phyloP scores from a whole-genome alignment of 2,888 invertebrate species.

The Torymus texanus region DNA sequence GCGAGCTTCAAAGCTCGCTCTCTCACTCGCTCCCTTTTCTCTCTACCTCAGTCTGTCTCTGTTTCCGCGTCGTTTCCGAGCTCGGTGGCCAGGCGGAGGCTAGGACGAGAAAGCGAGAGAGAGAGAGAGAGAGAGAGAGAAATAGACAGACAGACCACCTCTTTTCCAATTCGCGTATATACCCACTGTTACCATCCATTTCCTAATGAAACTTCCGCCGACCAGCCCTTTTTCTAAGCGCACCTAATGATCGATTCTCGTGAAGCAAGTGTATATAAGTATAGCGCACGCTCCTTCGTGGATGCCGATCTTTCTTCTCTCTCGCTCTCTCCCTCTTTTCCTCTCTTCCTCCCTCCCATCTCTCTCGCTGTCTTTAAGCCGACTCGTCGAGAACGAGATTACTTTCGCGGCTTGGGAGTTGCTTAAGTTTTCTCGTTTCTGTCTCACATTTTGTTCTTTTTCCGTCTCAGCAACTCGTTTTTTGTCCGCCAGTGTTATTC shows the following conservation, averaged over 20 bases:
- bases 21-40: conserved; percentile 31
- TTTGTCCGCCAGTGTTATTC: not conserved
- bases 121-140: conserved; percentile 20
- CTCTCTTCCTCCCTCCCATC: not conserved
- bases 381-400: conserved; percentile 46
- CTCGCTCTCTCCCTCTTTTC: not conserved
- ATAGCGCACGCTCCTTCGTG: not conserved
- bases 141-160: conserved; percentile 59
- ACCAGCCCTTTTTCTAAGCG: conserved; percentile 69
- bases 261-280: conserved; percentile 1
- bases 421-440: conserved; percentile 25
- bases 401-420: conserved; percentile 33
- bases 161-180: conserved; percentile 69
- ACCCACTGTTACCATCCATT: conserved; percentile 72
- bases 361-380: conserved; percentile 17
- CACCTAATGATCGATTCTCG: conserved; percentile 66
- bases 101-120: conserved; percentile 25
- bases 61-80: conserved; percentile 59
- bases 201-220: conserved; percentile 70
- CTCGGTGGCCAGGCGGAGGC: not conserved
- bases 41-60: conserved; percentile 58
- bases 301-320: not conserved
- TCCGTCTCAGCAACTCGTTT: not conserved
- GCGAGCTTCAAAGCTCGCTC: conserved; percentile 73
- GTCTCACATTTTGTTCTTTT: conserved; percentile 12